Conservation (phyloP, 1,140 invertebrate genomes). For the Phocides pigmalion region DNA sequence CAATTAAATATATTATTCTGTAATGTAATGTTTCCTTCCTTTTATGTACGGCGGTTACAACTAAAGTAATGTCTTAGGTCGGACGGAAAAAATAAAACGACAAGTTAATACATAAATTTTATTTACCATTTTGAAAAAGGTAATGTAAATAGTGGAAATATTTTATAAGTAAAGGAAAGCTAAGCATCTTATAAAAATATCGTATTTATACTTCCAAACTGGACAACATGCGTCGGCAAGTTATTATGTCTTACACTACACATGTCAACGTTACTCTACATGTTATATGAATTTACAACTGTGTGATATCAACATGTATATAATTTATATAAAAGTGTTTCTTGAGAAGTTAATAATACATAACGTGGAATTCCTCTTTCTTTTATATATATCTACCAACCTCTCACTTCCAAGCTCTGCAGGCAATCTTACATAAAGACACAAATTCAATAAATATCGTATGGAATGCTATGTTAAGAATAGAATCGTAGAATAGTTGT, state of each 20-base stretch:
- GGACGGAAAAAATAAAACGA: constrained; percentile 36
- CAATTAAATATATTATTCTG: no score
- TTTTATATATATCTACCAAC: constrained; percentile 27
- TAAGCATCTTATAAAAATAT: constrained; percentile 83
- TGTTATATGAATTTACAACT: constrained; percentile 48
- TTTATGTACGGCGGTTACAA: neutral
- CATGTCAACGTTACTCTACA: constrained; percentile 38
- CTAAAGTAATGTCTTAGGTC: constrained; percentile 9
- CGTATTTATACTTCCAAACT: constrained; percentile 63
- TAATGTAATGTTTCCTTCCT: neutral
- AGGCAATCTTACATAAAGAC: constrained; percentile 31
- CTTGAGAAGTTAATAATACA: constrained; percentile 35
- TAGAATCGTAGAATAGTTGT: constrained; percentile 15
- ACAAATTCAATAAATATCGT: constrained; percentile 40
- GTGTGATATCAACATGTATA: constrained; percentile 49
- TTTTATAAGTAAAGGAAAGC: constrained; percentile 76
- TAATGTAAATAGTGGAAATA: constrained; percentile 79
- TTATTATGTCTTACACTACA: constrained; percentile 49
- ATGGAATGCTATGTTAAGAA: constrained; percentile 55
- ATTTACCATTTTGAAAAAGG: constrained; percentile 67
- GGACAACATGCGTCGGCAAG: constrained; percentile 69
- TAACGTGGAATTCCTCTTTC: constrained; percentile 11
- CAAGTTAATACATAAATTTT: constrained; percentile 69
- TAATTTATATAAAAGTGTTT: constrained; percentile 48
- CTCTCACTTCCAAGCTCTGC: constrained; percentile 17